A percentile compares a stretch with the other conserved stretches of the same genome.
Conservation (phyloP, 2,888 invertebrate species). For the Fragum fragum region DNA sequence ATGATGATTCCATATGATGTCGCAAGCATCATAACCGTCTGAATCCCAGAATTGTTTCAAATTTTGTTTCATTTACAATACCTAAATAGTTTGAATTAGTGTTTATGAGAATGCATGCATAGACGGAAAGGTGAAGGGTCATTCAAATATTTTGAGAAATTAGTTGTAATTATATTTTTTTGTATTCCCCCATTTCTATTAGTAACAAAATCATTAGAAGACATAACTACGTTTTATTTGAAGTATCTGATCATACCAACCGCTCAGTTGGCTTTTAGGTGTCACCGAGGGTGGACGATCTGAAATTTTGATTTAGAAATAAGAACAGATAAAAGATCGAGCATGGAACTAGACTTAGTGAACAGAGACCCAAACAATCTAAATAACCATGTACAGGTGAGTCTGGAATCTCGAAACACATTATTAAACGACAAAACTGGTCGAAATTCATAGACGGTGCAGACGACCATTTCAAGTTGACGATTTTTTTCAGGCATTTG, state of each 20-base stretch:
- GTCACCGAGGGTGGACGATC: not conserved
- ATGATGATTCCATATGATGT: too few relatives aligned
- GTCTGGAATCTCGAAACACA: too few relatives aligned
- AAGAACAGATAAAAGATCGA: not conserved
- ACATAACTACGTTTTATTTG: conserved; percentile 13
- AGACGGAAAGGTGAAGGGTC: not conserved
- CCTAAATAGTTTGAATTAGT: too few relatives aligned
- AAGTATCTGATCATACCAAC: not conserved
- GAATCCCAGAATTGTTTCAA: too few relatives aligned
- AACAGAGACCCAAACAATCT: conserved; percentile 75
- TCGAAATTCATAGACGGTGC: too few relatives aligned
- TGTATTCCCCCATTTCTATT: conserved; percentile 9
- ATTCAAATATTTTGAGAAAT: conserved; percentile 3
- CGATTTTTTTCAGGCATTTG: too few relatives aligned
- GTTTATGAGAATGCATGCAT: not conserved
- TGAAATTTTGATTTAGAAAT: not conserved
- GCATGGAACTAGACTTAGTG: conserved; percentile 56
- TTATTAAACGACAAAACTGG: too few relatives aligned
- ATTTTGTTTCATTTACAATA: too few relatives aligned
- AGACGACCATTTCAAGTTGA: too few relatives aligned
- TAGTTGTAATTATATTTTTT: conserved; percentile 3
- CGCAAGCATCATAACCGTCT: too few relatives aligned
- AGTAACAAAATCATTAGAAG: conserved; percentile 14
- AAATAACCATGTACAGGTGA: conserved; percentile 60
- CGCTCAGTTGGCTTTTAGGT: conserved; percentile 5